Evolutionary conservation across 2,113 vertebrate species (phyloP).

Genomic region (Monarcha castaneiventris): DNA sequence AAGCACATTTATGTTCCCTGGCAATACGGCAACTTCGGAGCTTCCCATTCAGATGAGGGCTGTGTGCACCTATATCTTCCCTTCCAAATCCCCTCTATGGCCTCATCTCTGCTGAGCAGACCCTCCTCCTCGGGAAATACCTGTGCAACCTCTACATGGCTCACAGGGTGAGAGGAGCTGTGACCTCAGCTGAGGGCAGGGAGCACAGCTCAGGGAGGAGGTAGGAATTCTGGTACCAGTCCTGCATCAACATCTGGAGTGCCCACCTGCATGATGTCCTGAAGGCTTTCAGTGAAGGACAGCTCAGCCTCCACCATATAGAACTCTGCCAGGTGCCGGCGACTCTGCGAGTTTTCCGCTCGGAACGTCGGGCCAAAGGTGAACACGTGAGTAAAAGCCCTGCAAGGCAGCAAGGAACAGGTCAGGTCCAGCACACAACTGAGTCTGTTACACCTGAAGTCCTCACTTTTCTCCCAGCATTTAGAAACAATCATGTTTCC

Average conservation of each 20-base stretch:
- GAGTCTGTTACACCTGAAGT: background rate
- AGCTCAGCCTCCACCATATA: conserved; percentile 98
- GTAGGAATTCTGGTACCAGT: background rate
- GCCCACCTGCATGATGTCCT: conserved; percentile 87
- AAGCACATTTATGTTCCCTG: background rate
- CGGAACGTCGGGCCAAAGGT: conserved; percentile 93
- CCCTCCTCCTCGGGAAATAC: background rate
- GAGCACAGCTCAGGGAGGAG: background rate
- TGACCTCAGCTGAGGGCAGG: background rate
- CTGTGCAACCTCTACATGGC: background rate
- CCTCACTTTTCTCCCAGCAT: background rate
- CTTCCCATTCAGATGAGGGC: background rate
- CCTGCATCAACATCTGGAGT: background rate
- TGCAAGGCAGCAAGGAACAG: conserved; percentile 59
- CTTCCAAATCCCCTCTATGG: background rate
- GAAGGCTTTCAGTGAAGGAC: conserved; percentile 85
- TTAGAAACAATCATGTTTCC: background rate
- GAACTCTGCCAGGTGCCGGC: conserved; percentile 94
- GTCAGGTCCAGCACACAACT: background rate
- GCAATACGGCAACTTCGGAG: background rate
- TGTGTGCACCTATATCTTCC: background rate
- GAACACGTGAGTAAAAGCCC: conserved; percentile 90
- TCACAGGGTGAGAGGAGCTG: background rate
- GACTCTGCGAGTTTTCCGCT: conserved; percentile 93
- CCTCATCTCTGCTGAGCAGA: background rate